Percentiles rank a stretch among this genome's conserved stretches.
Conservation (phyloP, 1,140 invertebrate genomes). For the Dreissena polymorpha region DNA sequence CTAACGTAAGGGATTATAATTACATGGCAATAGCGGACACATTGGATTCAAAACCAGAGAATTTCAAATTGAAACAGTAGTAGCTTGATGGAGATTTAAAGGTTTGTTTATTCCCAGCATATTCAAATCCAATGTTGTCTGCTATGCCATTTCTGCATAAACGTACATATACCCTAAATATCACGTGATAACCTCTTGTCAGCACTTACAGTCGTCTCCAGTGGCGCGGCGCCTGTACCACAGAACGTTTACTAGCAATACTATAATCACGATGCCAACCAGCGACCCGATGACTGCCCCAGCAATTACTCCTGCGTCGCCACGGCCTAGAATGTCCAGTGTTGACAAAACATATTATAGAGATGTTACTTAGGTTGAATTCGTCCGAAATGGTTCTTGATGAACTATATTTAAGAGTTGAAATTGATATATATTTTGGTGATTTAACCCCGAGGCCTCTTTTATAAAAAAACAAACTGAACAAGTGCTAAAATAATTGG, state of each 20-base stretch:
- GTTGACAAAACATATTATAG: not conserved
- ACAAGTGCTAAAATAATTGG: too few relatives aligned
- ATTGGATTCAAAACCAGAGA: not conserved
- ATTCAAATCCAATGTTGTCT: not conserved
- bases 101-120: not conserved
- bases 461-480: too few relatives aligned
- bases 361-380: too few relatives aligned
- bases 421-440: too few relatives aligned
- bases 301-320: slow-evolving; percentile 18
- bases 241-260: slow-evolving; percentile 40
- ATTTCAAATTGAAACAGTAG: not conserved
- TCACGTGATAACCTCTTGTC: not conserved
- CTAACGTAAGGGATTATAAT: not conserved
- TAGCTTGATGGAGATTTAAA: not conserved
- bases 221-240: slow-evolving; percentile 37
- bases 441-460: too few relatives aligned
- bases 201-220: slow-evolving; percentile 42
- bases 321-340: slow-evolving; percentile 27
- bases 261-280: slow-evolving; percentile 15
- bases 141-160: not conserved
- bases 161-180: not conserved
- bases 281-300: slow-evolving; percentile 22
- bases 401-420: too few relatives aligned
- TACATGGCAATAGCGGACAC: not conserved
- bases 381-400: too few relatives aligned